Conservation (phyloP, 1,140 invertebrate species). For the Sminthurinus signatus region DNA sequence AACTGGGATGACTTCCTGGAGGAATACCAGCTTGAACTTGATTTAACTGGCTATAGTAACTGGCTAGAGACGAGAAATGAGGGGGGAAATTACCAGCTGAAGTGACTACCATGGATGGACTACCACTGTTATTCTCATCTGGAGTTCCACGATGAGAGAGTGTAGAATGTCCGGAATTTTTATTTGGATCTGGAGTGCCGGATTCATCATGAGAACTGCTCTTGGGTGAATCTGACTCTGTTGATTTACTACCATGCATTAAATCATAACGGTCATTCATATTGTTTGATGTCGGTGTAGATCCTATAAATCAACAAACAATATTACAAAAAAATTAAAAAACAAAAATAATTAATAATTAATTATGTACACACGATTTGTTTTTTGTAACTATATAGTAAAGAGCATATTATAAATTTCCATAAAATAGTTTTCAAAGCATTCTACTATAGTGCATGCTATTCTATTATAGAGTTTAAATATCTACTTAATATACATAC, state of each 20-base stretch:
- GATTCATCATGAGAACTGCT: slow-evolving; percentile 41
- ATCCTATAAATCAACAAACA: slow-evolving; percentile 21
- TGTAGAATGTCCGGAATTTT: slow-evolving; percentile 13
- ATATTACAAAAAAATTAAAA: no score
- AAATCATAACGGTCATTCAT: slow-evolving; percentile 39
- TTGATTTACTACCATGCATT: slow-evolving; percentile 38
- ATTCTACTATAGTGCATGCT: no score
- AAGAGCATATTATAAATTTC: no score
- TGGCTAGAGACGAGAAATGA: slow-evolving; percentile 36
- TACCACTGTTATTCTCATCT: slow-evolving; percentile 25
- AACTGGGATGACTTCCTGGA: slow-evolving; percentile 24
- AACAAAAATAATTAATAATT: no score
- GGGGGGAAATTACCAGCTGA: slow-evolving; percentile 29
- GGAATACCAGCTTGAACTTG: slow-evolving; percentile 36
- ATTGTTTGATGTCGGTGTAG: slow-evolving; percentile 39
- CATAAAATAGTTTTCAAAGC: no score
- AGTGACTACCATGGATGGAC: slow-evolving; percentile 26
- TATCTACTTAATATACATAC: no score
- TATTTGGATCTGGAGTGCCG: slow-evolving; percentile 35
- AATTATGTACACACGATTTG: no score
- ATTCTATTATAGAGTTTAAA: no score
- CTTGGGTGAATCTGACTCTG: slow-evolving; percentile 40
- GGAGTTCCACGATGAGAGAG: slow-evolving; percentile 24
- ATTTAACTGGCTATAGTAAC: slow-evolving; percentile 38
- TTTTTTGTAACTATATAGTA: no score